Conservation (phyloP, 2,797 vertebrate genomes). For the Picus viridis region DNA sequence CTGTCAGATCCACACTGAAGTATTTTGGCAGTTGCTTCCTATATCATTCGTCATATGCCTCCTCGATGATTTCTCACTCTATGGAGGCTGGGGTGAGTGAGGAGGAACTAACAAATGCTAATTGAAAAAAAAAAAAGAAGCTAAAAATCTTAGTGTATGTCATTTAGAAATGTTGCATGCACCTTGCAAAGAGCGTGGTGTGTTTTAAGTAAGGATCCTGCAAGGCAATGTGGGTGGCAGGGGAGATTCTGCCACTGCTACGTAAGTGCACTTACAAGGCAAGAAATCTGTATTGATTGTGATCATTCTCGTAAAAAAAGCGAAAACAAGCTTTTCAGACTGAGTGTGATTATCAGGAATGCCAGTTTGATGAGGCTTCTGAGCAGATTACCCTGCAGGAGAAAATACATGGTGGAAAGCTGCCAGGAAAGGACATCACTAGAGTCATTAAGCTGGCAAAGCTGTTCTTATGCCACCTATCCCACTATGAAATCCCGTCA, state of each 20-base stretch:
- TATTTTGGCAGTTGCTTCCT: constrained; percentile 59
- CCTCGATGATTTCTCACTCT: constrained; percentile 50
- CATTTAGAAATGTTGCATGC: neutral
- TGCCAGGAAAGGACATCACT: neutral
- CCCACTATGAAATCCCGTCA: neutral
- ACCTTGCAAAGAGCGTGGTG: constrained; percentile 10
- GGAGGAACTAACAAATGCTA: constrained; percentile 57
- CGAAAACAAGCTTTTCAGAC: neutral
- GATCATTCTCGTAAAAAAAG: neutral
- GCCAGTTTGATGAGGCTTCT: neutral
- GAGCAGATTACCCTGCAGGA: neutral
- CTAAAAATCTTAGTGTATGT: neutral
- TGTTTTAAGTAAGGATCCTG: neutral
- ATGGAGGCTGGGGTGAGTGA: constrained; percentile 2
- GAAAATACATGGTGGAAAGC: neutral
- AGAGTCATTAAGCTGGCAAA: neutral
- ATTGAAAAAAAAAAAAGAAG: neutral
- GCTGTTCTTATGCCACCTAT: neutral
- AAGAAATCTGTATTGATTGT: neutral
- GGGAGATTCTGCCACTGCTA: neutral
- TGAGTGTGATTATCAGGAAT: neutral
- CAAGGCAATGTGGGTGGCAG: neutral
- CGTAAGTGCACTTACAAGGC: neutral
- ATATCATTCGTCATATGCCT: constrained; percentile 43
- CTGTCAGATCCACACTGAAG: constrained; percentile 55